These are phyloP conservation scores for Crossocerus cetratus DNA, from an alignment of 2,888 invertebrate genomes.

Conservation along the genomic window DNA sequence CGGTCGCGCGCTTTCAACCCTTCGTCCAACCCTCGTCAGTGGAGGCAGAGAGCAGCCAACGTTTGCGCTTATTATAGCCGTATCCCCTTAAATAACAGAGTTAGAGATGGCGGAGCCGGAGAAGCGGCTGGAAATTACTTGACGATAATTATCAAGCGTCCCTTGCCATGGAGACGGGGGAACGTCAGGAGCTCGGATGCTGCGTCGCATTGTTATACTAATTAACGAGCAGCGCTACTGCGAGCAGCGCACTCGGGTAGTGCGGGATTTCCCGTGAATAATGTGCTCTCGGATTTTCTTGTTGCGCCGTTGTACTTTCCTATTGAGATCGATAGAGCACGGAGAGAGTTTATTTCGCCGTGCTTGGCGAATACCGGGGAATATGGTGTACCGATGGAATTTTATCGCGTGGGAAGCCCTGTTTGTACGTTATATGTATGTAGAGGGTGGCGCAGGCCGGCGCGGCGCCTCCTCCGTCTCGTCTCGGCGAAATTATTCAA, in stretches of 20 bases:
- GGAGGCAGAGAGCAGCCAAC: background rate
- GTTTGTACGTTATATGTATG: slow-evolving; percentile 3
- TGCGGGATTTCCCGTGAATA: background rate
- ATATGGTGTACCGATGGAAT: background rate
- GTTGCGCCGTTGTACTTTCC: background rate
- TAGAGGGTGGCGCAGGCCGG: background rate
- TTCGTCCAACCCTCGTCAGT: background rate
- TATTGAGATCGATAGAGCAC: background rate
- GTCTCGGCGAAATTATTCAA: slow-evolving; percentile 45
- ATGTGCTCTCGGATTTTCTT: background rate
- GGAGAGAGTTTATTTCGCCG: background rate
- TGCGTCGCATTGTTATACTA: slow-evolving; percentile 13
- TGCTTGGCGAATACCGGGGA: background rate
- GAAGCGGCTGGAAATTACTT: slow-evolving; percentile 7
- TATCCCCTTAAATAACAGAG: background rate
- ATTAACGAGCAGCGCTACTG: slow-evolving; percentile 30
- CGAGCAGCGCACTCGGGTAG: background rate
- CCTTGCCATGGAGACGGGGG: background rate
- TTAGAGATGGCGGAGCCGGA: slow-evolving; percentile 10
- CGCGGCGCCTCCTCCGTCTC: background rate
- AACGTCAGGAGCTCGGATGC: slow-evolving; percentile 17
- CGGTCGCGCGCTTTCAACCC: background rate
- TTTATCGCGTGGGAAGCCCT: background rate
- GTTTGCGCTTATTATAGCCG: background rate
- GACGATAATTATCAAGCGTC: slow-evolving; percentile 6